Evolutionary conservation across 2,797 vertebrate genomes (phyloP).

Genomic region (Scyliorhinus canicula): DNA sequence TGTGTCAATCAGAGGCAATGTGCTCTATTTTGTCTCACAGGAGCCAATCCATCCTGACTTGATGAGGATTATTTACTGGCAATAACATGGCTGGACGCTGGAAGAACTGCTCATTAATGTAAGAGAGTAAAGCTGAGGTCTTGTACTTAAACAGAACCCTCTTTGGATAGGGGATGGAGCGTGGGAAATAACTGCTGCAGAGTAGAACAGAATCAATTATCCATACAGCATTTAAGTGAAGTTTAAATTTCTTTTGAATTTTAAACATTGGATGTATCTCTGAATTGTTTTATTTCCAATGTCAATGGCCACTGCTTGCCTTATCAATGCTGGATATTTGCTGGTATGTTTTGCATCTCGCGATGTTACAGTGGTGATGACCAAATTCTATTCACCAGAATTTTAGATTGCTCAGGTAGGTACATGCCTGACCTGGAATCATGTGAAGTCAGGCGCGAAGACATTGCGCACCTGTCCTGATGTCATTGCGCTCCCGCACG

Average conservation of each 20-base stretch:
- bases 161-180: not conserved
- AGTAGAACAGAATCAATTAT: not conserved
- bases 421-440: too few species aligned
- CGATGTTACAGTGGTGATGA: not conserved
- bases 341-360: not conserved
- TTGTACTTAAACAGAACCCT: too few species aligned
- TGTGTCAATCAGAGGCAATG: not conserved
- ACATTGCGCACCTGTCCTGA: too few species aligned
- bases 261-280: not conserved
- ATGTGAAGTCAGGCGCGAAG: too few species aligned
- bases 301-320: not conserved
- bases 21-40: not conserved
- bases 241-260: not conserved
- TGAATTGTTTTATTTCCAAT: not conserved
- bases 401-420: too few species aligned
- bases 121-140: not conserved
- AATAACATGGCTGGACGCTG: not conserved
- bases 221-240: not conserved
- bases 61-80: not conserved
- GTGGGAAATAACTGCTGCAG: not conserved
- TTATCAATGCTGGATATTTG: not conserved
- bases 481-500: too few species aligned
- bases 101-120: not conserved
- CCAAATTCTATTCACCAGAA: not conserved
- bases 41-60: not conserved